Conservation (phyloP, 2,888 invertebrate genomes). For the Acanthococcus lagerstroemiae region DNA sequence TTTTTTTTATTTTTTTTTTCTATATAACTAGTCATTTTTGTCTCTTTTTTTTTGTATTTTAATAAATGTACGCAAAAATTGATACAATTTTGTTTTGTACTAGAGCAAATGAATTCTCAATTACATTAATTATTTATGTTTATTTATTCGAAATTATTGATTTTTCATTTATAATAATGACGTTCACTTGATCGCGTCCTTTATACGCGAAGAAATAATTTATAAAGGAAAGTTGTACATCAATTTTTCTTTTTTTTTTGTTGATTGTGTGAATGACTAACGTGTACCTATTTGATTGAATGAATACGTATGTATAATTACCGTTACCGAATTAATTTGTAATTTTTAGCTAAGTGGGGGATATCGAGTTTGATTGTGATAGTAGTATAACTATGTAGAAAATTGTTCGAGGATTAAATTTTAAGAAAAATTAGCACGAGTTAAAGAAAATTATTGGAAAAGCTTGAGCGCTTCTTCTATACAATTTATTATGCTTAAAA, state of each 20-base stretch:
- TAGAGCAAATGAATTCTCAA: background rate
- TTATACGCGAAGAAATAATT: too few relatives aligned
- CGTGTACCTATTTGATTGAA: background rate
- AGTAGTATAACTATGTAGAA: background rate
- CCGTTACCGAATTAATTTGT: background rate
- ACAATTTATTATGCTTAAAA: too few relatives aligned
- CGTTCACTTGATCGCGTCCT: too few relatives aligned
- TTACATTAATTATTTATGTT: background rate
- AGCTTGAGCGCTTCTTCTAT: too few relatives aligned
- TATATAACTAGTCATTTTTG: background rate
- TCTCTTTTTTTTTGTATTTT: background rate
- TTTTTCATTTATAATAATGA: too few relatives aligned
- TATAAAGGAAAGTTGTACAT: background rate
- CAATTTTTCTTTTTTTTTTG: background rate
- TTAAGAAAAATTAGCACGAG: too few relatives aligned
- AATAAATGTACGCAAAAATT: background rate
- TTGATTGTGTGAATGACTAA: background rate
- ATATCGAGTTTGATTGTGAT: background rate
- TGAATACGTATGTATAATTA: background rate
- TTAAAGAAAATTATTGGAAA: too few relatives aligned
- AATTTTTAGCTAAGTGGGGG: background rate
- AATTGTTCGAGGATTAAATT: too few relatives aligned
- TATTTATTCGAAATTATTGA: background rate
- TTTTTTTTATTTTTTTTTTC: background rate
- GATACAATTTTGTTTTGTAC: background rate